Evolutionary conservation across 2,113 vertebrate species (phyloP), one percentile per base, ranked within the genome.

Genomic region (Chloropsis cyanopogon): DNA sequence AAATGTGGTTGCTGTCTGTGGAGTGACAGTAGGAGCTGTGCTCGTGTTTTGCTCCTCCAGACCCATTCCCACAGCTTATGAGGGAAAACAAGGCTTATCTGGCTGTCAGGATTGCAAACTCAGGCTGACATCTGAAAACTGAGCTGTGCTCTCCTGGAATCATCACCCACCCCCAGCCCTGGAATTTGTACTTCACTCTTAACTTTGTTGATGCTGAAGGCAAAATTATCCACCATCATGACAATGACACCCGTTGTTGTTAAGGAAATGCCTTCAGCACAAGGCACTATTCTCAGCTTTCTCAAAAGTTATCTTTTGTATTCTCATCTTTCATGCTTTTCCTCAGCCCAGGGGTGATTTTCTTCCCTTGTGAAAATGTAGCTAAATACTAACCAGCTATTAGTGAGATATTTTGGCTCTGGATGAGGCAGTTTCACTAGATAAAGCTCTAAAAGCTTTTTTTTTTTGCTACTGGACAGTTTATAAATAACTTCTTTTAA

Each of bases 201-300:
- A 71, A 81, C 41, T 93, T 56, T 92, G 88, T 94, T 92, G 94
- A 76, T 95, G 91, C 94, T 92, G 59, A 76, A 96, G 91, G 94
- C 81, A 80, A 89, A 95, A 93, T 71, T 59, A 89, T 21, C 35
- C 82, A 42, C 39, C 2, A 2, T 82, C 53, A 41, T 68, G 68
- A 70, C 73, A 92, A 80, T 78, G 87, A 71, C 73, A 56, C 49
- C 11, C 21, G 0, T 46, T 91, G 88, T 60, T 85, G 71, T 82
- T 83, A 57, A 85, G 80, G 69, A 95, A 93, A 50, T 82, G 83
- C 65, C 83, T 93, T 96, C 80, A 76, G 81, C 4, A 8, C 54
- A 46, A 87, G 73, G 65, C 61, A 23, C 59, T 89, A 31, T 84
- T 92, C 82, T 75, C 72, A 77, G 41, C 68, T 76, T 90, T 70